phyloP scores from a whole-genome alignment of 1,140 invertebrate genomes.

The Sarcophaga bullata region DNA sequence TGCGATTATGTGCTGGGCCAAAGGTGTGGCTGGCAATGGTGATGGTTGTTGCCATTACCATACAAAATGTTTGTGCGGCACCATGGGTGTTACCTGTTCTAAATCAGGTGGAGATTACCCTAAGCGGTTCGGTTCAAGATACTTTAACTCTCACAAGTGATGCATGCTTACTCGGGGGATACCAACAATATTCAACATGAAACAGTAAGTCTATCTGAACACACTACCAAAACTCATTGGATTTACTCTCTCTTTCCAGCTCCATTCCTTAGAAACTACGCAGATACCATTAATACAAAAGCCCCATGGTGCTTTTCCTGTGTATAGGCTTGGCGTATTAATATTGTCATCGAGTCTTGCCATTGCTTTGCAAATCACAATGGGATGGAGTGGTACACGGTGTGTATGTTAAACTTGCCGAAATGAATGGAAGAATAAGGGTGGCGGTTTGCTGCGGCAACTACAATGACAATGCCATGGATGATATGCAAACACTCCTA shows the following conservation, averaged over 20 bases:
- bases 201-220: conserved; percentile 51
- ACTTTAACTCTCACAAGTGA: conserved; percentile 71
- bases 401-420: conserved; percentile 80
- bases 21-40: conserved; percentile 71
- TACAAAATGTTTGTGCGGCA: conserved; percentile 79
- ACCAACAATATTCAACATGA: conserved; percentile 58
- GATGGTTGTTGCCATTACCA: conserved; percentile 76
- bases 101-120: conserved; percentile 76
- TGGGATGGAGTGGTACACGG: conserved; percentile 90
- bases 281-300: conserved; percentile 54
- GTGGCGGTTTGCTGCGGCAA: conserved; percentile 91
- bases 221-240: background rate
- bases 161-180: conserved; percentile 61
- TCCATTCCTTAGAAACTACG: conserved; percentile 51
- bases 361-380: conserved; percentile 80
- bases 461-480: conserved; percentile 82
- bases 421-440: conserved; percentile 80
- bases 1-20: conserved; percentile 86
- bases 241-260: background rate
- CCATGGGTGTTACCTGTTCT: conserved; percentile 85
- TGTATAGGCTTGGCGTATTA: conserved; percentile 72
- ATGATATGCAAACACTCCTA: conserved; percentile 87
- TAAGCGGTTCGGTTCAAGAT: conserved; percentile 69
- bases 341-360: conserved; percentile 82
- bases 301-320: conserved; percentile 56